phyloP scores from a whole-genome alignment of 2,113 vertebrate species.

The Mesocricetus auratus region DNA sequence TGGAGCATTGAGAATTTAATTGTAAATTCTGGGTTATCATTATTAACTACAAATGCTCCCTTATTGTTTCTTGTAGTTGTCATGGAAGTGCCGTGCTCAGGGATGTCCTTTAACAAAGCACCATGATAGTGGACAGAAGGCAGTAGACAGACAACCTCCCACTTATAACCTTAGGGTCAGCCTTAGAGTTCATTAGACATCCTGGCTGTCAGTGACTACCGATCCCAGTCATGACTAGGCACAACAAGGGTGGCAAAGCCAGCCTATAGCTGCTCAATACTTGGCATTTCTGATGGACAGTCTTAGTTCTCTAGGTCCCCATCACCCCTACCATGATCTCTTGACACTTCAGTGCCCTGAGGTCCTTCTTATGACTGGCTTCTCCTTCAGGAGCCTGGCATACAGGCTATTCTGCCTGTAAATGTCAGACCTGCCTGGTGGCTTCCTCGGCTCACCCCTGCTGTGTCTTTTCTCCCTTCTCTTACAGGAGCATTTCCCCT shows the following conservation, averaged over 20 bases:
- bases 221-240: no score
- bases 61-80: neutral
- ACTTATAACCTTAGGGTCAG: neutral
- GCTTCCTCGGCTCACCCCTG: neutral
- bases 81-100: neutral
- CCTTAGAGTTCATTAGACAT: neutral
- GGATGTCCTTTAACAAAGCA: neutral
- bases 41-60: neutral
- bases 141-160: neutral
- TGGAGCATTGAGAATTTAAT: neutral
- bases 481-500: neutral
- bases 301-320: neutral
- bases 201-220: neutral
- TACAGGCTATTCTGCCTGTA: neutral
- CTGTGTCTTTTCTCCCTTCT: neutral
- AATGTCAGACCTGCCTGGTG: neutral
- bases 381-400: neutral
- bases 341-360: neutral
- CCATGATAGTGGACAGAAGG: neutral
- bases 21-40: constrained; percentile 13
- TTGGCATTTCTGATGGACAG: no score
- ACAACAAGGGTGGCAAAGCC: no score
- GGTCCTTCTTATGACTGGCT: neutral
- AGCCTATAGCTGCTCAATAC: accelerated
- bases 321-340: neutral